Conservation (phyloP, 1,140 invertebrate genomes). For the Drosophila takahashii region DNA sequence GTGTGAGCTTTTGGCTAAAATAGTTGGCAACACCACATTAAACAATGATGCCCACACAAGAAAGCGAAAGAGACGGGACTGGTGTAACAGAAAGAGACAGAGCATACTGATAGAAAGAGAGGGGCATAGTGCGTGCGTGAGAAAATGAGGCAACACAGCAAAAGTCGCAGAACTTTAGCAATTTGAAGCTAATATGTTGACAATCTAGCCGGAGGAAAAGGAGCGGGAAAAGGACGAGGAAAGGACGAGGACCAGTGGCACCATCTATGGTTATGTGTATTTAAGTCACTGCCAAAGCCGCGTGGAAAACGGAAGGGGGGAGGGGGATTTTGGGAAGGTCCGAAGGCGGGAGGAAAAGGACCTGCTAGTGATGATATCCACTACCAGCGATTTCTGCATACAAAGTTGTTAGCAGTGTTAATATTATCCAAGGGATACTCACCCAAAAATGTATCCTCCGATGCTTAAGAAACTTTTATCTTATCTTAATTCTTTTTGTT, state of each 20-base stretch:
- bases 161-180: conserved; percentile 82
- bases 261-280: conserved; percentile 75
- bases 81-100: background rate
- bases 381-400: background rate
- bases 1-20: conserved; percentile 82
- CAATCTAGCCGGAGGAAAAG: conserved; percentile 58
- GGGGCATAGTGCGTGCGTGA: conserved; percentile 43
- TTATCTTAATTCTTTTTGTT: too few species aligned
- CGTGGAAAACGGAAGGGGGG: background rate
- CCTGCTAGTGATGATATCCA: conserved; percentile 39
- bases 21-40: conserved; percentile 84
- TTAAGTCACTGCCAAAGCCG: conserved; percentile 76
- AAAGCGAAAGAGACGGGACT: conserved; percentile 1
- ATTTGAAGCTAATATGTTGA: conserved; percentile 84
- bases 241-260: conserved; percentile 52
- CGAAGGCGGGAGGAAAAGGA: background rate
- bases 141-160: conserved; percentile 77
- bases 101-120: background rate
- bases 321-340: background rate
- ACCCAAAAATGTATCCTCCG: background rate
- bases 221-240: background rate
- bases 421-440: background rate
- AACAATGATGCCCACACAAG: conserved; percentile 62
- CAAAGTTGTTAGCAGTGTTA: background rate
- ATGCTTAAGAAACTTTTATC: too few species aligned